phyloP scores from a whole-genome alignment of 2,113 vertebrate genomes.

The Ptyas mucosa region DNA sequence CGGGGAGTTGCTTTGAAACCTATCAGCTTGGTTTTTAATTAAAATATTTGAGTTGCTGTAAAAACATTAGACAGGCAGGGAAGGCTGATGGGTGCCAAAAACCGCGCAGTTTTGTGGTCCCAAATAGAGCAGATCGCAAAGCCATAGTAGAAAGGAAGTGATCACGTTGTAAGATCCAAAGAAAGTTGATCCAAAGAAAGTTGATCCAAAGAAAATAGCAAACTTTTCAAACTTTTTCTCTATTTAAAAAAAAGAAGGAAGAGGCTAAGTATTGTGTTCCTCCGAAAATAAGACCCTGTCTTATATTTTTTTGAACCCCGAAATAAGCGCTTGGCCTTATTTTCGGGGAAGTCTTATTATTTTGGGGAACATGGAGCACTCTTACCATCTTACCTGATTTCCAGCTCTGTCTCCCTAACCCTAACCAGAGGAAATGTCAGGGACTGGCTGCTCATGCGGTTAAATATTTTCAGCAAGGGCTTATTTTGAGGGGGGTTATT shows the following conservation, averaged over 20 bases:
- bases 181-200: not conserved
- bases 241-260: not conserved
- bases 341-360: no score
- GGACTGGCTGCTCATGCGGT: no score
- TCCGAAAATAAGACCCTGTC: no score
- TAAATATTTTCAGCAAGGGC: no score
- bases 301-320: no score
- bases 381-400: no score
- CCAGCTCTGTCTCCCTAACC: no score
- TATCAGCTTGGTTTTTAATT: not conserved
- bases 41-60: not conserved
- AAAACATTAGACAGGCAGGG: not conserved
- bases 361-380: no score
- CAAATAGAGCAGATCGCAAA: not conserved
- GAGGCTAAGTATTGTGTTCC: not conserved
- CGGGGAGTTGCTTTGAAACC: not conserved
- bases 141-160: not conserved
- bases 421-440: no score
- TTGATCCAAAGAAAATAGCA: not conserved
- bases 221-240: not conserved
- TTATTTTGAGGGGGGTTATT: no score
- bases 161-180: not conserved
- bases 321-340: no score
- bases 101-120: not conserved
- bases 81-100: not conserved